Base-by-base conservation (phyloP, 2,797 vertebrate species). In the Acanthurus tractus region DNA sequence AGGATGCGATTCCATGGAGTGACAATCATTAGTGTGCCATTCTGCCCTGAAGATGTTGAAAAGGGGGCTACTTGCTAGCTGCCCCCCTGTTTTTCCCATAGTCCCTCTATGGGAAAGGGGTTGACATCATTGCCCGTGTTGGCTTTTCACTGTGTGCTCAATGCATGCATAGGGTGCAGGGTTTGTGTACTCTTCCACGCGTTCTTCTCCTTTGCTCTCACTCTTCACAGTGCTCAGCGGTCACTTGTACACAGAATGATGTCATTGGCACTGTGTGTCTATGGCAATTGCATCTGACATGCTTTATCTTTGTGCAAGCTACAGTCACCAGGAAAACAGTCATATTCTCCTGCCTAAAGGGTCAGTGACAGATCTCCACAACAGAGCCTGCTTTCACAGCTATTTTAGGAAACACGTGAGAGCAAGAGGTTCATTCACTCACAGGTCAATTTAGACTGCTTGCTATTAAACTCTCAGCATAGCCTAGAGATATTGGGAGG, bases 281-380 rank as follows among this genome's bases (percentile, higher is more conserved):
- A 83, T 86, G 83, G 86, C 77, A 78, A 95, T 95, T 74, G 72
- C 89, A 92, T 93, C 88, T 93, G 94, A 96, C 93, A 87, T 92
- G 89, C 92, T 95, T 96, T 96, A 95, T 96, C 88, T 95, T 94
- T 95, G 95, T 95, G 94, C 95, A 95, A 81, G 79, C 88, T 62
- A 61, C 81, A 82, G 76, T 78, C 86, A 82, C 76, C 79, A 71
- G 87, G 81, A 88, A 73, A 80, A 81, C 84, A 66, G 74, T 85
- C 80, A 85, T 89, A 85, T 88, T 89, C 87, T 88, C 74, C 62
- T 79, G 76, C 76, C 85, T 78, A 87, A 84, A 90, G 86, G 79
- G 83, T 82, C 66, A 49, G 61, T 78, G 89, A 74, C 74, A 83
- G 79, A 74, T 63, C 77, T 74, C 65, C 72, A 86, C 83, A 92